Evolutionary conservation across 2,113 vertebrate genomes (phyloP).

Genomic region (Hirundichthys speculiger): DNA sequence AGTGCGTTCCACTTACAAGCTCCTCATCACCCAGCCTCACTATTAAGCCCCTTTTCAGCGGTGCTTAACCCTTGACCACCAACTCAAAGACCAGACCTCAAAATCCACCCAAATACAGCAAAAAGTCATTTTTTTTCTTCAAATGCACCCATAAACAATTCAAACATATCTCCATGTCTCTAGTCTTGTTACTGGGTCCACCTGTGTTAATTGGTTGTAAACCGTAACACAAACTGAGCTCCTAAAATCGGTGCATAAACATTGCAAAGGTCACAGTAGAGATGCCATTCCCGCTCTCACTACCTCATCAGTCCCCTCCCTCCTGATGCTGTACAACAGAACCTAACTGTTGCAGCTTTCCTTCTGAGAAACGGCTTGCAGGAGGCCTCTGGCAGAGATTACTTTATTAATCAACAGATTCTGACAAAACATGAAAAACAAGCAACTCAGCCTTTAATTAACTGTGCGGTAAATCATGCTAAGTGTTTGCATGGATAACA

Average conservation of each 20-base stretch:
- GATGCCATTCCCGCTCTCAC: constrained; percentile 18
- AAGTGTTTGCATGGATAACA: neutral
- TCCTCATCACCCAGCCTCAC: too few species aligned
- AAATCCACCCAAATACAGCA: too few species aligned
- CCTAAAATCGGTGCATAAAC: constrained; percentile 48
- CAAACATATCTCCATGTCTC: too few species aligned
- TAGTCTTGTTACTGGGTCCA: too few species aligned
- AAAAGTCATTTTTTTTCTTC: too few species aligned
- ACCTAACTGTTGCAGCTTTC: constrained; percentile 10
- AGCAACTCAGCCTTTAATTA: too few species aligned
- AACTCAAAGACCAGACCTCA: too few species aligned
- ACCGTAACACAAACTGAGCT: constrained; percentile 9
- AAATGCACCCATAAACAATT: too few species aligned
- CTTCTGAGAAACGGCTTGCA: neutral
- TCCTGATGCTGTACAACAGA: neutral
- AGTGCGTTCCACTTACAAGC: too few species aligned
- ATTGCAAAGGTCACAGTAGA: constrained; percentile 47
- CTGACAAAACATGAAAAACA: constrained; percentile 12
- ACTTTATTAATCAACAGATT: constrained; percentile 4
- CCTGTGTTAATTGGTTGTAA: neutral
- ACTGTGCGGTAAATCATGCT: constrained; percentile 1
- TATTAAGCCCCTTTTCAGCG: too few species aligned
- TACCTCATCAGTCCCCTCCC: constrained; percentile 4
- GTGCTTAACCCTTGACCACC: too few species aligned
- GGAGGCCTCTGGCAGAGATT: constrained; percentile 7